Evolutionary conservation across 2,888 invertebrate species (phyloP), one percentile per base, ranked within the genome.

Genomic region (Halictus ligatus): DNA sequence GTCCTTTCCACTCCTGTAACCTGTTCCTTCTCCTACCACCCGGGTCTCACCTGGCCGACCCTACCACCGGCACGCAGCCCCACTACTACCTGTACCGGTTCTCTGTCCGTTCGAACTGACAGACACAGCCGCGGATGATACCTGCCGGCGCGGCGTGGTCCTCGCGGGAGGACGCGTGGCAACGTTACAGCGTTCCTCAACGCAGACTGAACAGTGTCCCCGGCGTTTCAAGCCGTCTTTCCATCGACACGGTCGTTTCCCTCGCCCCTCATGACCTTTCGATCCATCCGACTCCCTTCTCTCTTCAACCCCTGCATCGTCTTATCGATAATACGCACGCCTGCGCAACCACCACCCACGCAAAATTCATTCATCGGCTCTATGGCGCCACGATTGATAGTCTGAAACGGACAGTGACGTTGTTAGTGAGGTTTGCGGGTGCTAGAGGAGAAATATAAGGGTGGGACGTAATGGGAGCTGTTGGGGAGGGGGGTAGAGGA

Each of bases 311-410:
- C 78, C 80, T 81, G 77, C 60, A 29, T 15, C n/a, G 13, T n/a
- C 21, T 72, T 86, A 89, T 91, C 92, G 92, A 92, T 91, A 89
- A 91, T 54, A 60, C 3, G 67, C 78, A 58, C 92, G 93, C 92
- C 87, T 88, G 92, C 92, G 93, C 93, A 89, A 75, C 78, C 72
- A 73, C 77, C 85, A 78, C 81, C 85, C 89, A 83, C 80, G 64
- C 7, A 2, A 18, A 35, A 84, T 80, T 46, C 78, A 73, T 71
- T 40, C 40, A 71, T 40, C 69, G 4, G 64, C 25, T 25, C 29
- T 12, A 21, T 54, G 21, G 64, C 25, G 64, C 15, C 15, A 13
- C 29, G 29, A 64, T 64, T 64, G 29, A 29, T 18, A 29, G 29
- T 29, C 64, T 29, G 29, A 15, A 29, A 29, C 0, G 18, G 18